Percentiles rank a stretch among this genome's conserved stretches.
Evolutionary conservation across 2,888 invertebrate genomes (phyloP).

Genomic region (Rugalucina vietnamica): DNA sequence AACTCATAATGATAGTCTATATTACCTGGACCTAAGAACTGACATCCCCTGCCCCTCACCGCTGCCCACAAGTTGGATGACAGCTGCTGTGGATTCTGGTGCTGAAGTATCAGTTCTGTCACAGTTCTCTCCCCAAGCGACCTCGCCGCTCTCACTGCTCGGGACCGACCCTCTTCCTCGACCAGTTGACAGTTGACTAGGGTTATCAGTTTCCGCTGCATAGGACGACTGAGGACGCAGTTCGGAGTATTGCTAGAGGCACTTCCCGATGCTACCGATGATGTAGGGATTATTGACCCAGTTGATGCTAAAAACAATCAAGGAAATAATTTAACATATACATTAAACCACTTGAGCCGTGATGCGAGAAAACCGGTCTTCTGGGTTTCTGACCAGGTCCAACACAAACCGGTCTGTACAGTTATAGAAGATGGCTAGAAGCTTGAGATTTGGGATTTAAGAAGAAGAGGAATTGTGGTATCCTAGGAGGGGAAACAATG

Average conservation of each 20-base stretch:
- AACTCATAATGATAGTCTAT: too few relatives aligned
- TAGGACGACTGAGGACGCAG: slow-evolving; percentile 90
- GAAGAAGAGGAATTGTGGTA: too few relatives aligned
- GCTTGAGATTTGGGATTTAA: too few relatives aligned
- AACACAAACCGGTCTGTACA: too few relatives aligned
- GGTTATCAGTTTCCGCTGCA: slow-evolving; percentile 97
- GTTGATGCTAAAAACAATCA: too few relatives aligned
- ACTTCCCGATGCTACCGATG: slow-evolving; percentile 16
- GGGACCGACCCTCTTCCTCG: slow-evolving; percentile 90
- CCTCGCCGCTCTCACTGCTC: slow-evolving; percentile 88
- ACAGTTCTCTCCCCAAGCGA: slow-evolving; percentile 98
- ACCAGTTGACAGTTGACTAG: slow-evolving; percentile 96
- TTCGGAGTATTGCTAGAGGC: slow-evolving; percentile 23
- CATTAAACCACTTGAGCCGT: too few relatives aligned
- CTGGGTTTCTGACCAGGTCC: too few relatives aligned
- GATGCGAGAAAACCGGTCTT: too few relatives aligned
- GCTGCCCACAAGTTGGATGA: slow-evolving; percentile 98
- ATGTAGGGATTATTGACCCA: slow-evolving; percentile 54
- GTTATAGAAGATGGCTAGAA: too few relatives aligned
- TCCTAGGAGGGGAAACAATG: too few relatives aligned
- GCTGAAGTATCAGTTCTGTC: slow-evolving; percentile 95
- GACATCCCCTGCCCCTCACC: slow-evolving; percentile 97
- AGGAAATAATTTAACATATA: too few relatives aligned
- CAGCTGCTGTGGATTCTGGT: slow-evolving; percentile 98
- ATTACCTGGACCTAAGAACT: slow-evolving; percentile 95